Conservation (phyloP, 1,140 invertebrate species). For the Drosophila lacertosa region DNA sequence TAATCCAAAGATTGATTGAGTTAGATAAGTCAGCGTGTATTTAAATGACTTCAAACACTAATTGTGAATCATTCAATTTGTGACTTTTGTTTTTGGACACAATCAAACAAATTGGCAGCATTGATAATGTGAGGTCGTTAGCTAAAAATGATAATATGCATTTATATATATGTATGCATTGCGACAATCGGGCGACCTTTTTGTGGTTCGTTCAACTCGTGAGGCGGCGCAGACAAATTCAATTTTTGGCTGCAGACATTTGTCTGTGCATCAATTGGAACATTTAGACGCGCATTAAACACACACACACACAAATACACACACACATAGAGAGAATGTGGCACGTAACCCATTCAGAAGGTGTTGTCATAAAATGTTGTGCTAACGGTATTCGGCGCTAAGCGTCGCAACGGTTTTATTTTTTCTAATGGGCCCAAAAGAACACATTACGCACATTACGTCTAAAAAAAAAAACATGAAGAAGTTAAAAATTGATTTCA, state of each 20-base stretch:
- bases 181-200: conserved; percentile 51
- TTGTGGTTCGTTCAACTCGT: conserved; percentile 68
- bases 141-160: conserved; percentile 15
- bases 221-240: conserved; percentile 48
- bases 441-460: conserved; percentile 47
- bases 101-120: conserved; percentile 13
- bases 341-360: conserved; percentile 4
- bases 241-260: conserved; percentile 42
- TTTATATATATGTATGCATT: conserved; percentile 34
- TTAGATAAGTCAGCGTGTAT: no score
- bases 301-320: neutral
- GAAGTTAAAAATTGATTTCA: conserved; percentile 45
- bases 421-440: conserved; percentile 54
- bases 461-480: conserved; percentile 39
- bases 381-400: conserved; percentile 64
- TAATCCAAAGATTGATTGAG: no score
- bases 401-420: conserved; percentile 60
- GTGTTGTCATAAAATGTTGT: conserved; percentile 43
- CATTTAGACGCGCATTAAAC: conserved; percentile 39
- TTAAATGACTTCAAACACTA: conserved; percentile 1
- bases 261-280: conserved; percentile 41
- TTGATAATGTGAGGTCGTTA: conserved; percentile 33
- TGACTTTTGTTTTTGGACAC: conserved; percentile 2
- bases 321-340: neutral
- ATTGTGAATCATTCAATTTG: conserved; percentile 57